A percentile compares a stretch with the other conserved stretches of the same genome.
Conservation (phyloP, 2,888 invertebrate genomes). For the Scaptomyza caliginosa region DNA sequence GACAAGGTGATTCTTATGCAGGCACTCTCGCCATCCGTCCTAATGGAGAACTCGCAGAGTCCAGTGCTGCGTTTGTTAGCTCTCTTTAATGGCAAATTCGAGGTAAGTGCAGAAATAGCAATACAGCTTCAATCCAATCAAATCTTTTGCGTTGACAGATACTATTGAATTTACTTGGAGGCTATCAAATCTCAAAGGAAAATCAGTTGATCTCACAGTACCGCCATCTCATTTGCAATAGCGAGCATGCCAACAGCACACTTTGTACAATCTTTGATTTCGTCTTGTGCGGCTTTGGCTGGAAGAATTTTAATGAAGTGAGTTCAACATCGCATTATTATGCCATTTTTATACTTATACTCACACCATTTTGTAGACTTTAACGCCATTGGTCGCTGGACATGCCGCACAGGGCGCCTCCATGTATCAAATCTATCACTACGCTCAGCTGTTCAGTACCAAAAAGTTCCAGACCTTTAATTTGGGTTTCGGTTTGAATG, state of each 20-base stretch:
- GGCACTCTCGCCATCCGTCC: conserved; percentile 57
- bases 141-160: conserved; percentile 20
- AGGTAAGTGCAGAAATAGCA: conserved; percentile 38
- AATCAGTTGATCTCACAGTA: conserved; percentile 44
- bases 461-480: conserved; percentile 84
- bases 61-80: conserved; percentile 44
- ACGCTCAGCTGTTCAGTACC: conserved; percentile 83
- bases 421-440: conserved; percentile 85
- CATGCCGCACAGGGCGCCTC: conserved; percentile 86
- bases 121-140: no score
- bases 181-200: conserved; percentile 25
- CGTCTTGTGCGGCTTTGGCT: conserved; percentile 56
- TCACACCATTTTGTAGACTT: conserved; percentile 80
- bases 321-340: background rate
- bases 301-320: conserved; percentile 47
- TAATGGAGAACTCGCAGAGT: conserved; percentile 26
- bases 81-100: conserved; percentile 22
- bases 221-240: conserved; percentile 35
- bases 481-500: conserved; percentile 83
- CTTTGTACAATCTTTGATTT: conserved; percentile 53
- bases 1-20: conserved; percentile 49
- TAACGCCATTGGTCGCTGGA: conserved; percentile 86
- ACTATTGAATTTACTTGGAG: conserved; percentile 47
- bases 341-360: no score
- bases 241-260: background rate